Evolutionary conservation across 2,797 vertebrate species (phyloP).

Genomic region (Halcyon chelicuti): DNA sequence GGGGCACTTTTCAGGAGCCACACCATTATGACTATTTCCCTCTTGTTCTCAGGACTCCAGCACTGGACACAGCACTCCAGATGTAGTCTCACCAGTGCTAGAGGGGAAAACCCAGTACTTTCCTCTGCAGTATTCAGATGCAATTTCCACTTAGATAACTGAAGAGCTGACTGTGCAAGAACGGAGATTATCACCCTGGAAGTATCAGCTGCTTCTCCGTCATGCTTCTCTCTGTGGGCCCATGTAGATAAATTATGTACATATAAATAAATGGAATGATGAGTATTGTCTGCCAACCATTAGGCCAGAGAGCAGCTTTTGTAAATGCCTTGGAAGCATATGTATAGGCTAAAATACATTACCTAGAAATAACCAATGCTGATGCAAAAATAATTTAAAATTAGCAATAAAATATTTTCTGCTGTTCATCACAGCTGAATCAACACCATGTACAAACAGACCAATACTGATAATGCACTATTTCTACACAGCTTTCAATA

Average conservation of each 20-base stretch:
- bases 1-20: neutral
- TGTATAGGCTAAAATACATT: constrained; percentile 1
- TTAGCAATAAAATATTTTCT: constrained; percentile 59
- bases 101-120: neutral
- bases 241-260: neutral
- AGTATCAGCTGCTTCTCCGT: neutral
- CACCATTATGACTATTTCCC: neutral
- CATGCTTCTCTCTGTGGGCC: neutral
- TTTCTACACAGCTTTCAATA: constrained; percentile 25
- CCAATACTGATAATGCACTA: constrained; percentile 47
- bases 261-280: neutral
- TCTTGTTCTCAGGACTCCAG: neutral
- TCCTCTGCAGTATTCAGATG: neutral
- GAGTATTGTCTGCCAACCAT: neutral
- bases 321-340: neutral
- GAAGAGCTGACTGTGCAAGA: neutral
- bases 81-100: neutral
- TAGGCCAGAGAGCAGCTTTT: neutral
- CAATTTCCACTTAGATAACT: neutral
- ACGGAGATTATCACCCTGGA: neutral
- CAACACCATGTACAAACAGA: constrained; percentile 63
- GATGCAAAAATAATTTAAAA: constrained; percentile 47
- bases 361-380: neutral
- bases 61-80: neutral
- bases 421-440: constrained; percentile 50